Percentiles rank a stretch among this genome's conserved stretches.
These are phyloP conservation scores for Rousettus leschenaultii DNA, from an alignment of 2,113 vertebrate species.

Conservation along the genomic window DNA sequence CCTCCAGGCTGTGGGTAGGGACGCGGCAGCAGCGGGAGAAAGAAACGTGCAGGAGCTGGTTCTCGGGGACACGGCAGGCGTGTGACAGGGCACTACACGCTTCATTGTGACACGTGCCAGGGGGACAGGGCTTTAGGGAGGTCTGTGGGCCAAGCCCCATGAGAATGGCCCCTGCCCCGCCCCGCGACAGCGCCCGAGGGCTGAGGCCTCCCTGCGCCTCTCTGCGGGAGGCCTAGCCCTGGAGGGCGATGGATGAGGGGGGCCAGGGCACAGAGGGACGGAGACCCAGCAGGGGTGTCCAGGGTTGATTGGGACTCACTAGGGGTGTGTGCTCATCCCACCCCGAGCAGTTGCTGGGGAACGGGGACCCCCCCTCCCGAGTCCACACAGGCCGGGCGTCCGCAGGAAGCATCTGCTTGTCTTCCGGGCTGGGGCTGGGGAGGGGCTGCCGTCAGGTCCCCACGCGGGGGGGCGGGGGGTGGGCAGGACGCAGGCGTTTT, in stretches of 20 bases:
- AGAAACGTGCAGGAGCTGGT: not conserved
- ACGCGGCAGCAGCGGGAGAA: not conserved
- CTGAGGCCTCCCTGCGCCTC: not conserved
- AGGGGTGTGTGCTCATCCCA: not conserved
- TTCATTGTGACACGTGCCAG: too few relatives aligned
- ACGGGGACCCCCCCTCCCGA: not conserved
- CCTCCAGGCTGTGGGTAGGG: not conserved
- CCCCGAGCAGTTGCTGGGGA: not conserved
- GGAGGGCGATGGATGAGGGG: not conserved
- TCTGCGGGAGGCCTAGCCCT: not conserved
- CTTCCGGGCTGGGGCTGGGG: not conserved
- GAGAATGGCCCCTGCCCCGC: not conserved
- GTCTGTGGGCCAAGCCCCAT: not conserved
- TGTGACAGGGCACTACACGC: fast-evolving
- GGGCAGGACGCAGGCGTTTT: not conserved
- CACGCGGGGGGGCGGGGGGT: fast-evolving
- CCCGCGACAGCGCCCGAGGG: not conserved
- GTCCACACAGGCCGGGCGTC: fast-evolving
- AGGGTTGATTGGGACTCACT: not conserved
- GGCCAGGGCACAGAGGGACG: not conserved
- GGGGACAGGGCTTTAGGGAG: not conserved
- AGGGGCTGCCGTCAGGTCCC: not conserved
- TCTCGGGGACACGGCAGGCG: not conserved
- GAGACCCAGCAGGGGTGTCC: not conserved
- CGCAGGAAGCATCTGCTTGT: not conserved